Conservation (phyloP, 2,113 vertebrate genomes). For the Leptobrachium ailaonicum region DNA sequence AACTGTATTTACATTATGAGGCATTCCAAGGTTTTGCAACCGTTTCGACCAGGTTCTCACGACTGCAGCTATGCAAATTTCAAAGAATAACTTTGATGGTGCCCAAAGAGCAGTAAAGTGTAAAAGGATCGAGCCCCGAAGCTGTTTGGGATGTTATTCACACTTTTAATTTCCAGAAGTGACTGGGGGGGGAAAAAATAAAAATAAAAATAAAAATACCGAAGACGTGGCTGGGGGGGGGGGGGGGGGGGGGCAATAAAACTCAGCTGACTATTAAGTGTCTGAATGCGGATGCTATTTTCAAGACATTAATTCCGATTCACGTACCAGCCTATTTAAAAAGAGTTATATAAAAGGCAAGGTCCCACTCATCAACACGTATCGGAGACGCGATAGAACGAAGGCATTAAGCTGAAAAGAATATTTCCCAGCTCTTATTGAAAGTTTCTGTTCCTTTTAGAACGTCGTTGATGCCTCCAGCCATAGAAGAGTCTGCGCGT, state of each 20-base stretch:
- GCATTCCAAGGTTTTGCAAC: no score
- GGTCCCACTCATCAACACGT: constrained; percentile 46
- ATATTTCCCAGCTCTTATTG: background rate
- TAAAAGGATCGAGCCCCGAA: constrained; percentile 40
- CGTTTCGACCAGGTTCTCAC: no score
- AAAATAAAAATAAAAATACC: constrained; percentile 14
- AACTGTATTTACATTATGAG: no score
- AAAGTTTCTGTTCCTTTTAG: background rate
- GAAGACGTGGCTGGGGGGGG: constrained; percentile 13
- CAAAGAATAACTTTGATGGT: constrained; percentile 24
- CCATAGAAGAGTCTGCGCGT: background rate
- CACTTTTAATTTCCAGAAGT: constrained; percentile 45
- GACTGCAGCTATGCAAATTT: constrained; percentile 18
- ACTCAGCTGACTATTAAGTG: constrained; percentile 40
- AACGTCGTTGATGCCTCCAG: background rate
- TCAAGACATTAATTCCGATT: background rate
- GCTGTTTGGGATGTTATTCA: constrained; percentile 24
- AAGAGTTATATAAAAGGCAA: constrained; percentile 35
- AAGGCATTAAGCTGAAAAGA: constrained; percentile 25
- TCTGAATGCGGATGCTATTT: background rate
- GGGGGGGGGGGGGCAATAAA: constrained; percentile 41
- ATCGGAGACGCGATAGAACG: constrained; percentile 21
- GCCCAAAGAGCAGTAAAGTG: constrained; percentile 43
- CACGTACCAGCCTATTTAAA: constrained; percentile 22
- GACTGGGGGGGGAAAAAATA: background rate